phyloP scores from a whole-genome alignment of 2,113 vertebrate species.

The Rhabdornis inornatus region DNA sequence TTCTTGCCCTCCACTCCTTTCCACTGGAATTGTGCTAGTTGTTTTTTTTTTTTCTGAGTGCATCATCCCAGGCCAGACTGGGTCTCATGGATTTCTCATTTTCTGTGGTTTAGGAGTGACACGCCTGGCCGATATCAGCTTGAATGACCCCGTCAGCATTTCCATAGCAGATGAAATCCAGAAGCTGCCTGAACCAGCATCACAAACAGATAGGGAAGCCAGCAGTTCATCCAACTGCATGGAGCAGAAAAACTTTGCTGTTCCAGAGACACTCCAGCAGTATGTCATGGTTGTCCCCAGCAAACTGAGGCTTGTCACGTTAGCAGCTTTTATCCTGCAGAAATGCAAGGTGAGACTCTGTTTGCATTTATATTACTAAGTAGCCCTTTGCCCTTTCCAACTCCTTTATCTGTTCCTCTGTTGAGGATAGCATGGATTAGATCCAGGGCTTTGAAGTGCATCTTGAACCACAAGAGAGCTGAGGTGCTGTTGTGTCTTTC shows the following conservation, averaged over 20 bases:
- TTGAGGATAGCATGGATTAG: neutral
- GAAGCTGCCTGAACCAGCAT: neutral
- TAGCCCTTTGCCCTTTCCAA: neutral
- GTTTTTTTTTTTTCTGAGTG: neutral
- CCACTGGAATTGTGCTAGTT: neutral
- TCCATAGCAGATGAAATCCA: slow-evolving; percentile 70
- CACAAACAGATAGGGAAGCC: neutral
- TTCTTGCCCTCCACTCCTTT: neutral
- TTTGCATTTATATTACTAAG: neutral
- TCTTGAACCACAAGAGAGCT: neutral
- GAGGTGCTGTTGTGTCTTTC: neutral
- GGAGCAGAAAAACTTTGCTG: slow-evolving; percentile 76
- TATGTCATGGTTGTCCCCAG: slow-evolving; percentile 87
- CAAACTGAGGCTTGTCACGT: slow-evolving; percentile 89
- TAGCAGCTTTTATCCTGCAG: slow-evolving; percentile 89
- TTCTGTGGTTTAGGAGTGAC: slow-evolving; percentile 76
- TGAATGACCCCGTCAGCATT: slow-evolving; percentile 81
- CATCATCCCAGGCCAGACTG: neutral
- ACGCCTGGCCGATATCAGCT: slow-evolving; percentile 82
- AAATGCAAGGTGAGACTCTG: slow-evolving; percentile 82
- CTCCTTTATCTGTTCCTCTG: neutral
- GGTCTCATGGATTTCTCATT: neutral
- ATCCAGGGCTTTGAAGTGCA: neutral
- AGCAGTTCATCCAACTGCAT: neutral
- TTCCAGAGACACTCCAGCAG: slow-evolving; percentile 86